Conservation (phyloP, 2,888 invertebrate genomes). For the Leucozona laternaria region DNA sequence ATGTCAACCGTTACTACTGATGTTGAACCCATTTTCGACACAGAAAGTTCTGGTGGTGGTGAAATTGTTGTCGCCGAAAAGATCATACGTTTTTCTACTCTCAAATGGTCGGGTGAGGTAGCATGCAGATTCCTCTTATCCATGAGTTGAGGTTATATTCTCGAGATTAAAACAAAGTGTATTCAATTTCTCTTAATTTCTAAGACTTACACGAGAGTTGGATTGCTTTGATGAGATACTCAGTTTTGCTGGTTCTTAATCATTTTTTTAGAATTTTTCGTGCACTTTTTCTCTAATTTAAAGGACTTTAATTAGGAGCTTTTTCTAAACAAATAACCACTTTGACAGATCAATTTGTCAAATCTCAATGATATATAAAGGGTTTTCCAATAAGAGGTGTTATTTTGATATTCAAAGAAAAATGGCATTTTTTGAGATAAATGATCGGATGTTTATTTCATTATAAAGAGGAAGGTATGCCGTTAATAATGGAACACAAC, state of each 20-base stretch:
- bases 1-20: background rate
- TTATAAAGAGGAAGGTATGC: no score
- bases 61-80: background rate
- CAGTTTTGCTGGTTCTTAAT: background rate
- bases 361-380: no score
- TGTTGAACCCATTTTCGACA: background rate
- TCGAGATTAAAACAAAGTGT: background rate
- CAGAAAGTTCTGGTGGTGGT: background rate
- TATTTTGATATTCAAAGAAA: no score
- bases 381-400: no score
- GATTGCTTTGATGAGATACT: background rate
- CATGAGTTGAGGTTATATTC: background rate
- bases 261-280: background rate
- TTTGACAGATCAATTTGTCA: constrained; percentile 8
- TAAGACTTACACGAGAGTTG: background rate
- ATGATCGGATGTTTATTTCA: no score
- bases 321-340: background rate
- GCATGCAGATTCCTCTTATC: constrained; percentile 1
- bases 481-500: no score
- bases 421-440: no score
- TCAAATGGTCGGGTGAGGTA: background rate
- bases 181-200: background rate
- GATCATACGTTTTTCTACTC: background rate
- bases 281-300: background rate
- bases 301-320: background rate